Conservation (phyloP, 2,888 invertebrate species). For the Rambutsinella grinnellia region DNA sequence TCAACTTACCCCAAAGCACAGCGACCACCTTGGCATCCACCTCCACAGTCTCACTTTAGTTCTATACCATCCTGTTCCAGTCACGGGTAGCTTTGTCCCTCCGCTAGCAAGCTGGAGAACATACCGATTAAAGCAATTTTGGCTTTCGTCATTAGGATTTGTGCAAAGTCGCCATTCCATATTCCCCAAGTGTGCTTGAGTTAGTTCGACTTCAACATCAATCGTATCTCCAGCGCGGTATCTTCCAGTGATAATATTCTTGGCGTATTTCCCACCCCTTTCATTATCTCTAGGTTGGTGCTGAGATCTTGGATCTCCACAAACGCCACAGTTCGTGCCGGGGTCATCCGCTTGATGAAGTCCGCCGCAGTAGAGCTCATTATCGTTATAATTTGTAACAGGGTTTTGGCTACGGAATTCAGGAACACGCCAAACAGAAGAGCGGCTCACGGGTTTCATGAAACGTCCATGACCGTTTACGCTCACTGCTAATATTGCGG, state of each 20-base stretch:
- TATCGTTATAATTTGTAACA: slow-evolving; percentile 39
- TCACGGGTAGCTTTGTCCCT: slow-evolving; percentile 51
- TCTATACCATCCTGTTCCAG: slow-evolving; percentile 30
- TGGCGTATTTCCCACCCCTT: slow-evolving; percentile 18
- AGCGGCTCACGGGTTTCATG: slow-evolving; percentile 40
- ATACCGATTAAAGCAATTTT: slow-evolving; percentile 68
- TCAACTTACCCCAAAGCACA: no score
- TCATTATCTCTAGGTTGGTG: slow-evolving; percentile 31
- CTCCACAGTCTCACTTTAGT: no score
- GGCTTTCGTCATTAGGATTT: slow-evolving; percentile 31
- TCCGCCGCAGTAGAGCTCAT: slow-evolving; percentile 40
- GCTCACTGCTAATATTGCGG: no score
- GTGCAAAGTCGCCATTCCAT: slow-evolving; percentile 69
- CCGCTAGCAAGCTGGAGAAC: slow-evolving; percentile 67
- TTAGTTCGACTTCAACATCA: slow-evolving; percentile 68
- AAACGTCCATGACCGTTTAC: slow-evolving; percentile 45
- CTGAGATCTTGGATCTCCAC: slow-evolving; percentile 21
- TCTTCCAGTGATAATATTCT: slow-evolving; percentile 31
- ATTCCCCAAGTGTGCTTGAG: slow-evolving; percentile 69
- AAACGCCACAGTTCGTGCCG: slow-evolving; percentile 16
- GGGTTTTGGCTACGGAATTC: slow-evolving; percentile 41
- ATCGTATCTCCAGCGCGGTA: slow-evolving; percentile 63
- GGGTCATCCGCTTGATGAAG: slow-evolving; percentile 22
- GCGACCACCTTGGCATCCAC: no score
- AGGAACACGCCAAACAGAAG: slow-evolving; percentile 49